phyloP scores from a whole-genome alignment of 2,888 invertebrate genomes.

The Selenia dentaria region DNA sequence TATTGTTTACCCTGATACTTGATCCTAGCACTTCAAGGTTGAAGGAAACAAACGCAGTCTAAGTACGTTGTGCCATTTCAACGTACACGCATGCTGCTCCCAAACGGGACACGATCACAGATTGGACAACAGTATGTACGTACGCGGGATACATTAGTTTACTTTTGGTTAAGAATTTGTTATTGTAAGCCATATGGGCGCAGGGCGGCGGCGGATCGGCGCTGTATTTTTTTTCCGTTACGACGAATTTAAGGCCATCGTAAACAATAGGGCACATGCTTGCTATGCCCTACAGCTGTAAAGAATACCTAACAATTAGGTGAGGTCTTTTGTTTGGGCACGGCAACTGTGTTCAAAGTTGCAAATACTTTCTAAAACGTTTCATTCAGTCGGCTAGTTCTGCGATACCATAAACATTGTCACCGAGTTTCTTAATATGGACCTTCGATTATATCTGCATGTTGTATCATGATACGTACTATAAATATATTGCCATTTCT shows the following conservation, averaged over 20 bases:
- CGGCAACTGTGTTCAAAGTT: no score
- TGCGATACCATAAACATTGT: no score
- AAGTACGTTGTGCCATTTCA: conserved; percentile 55
- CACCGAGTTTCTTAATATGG: no score
- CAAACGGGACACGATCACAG: conserved; percentile 49
- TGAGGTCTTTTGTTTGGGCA: neutral
- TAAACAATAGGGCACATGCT: conserved; percentile 78
- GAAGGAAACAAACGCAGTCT: conserved; percentile 41
- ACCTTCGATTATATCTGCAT: no score
- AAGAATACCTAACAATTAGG: neutral
- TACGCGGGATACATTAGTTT: conserved; percentile 67
- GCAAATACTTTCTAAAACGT: no score
- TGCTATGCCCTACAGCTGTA: conserved; percentile 55
- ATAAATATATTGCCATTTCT: no score
- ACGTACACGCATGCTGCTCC: conserved; percentile 17
- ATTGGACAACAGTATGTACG: neutral
- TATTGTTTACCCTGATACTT: no score
- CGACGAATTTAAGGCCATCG: conserved; percentile 68
- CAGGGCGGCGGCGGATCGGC: conserved; percentile 52
- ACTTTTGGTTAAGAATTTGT: conserved; percentile 82
- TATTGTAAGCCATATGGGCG: conserved; percentile 79
- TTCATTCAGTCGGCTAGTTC: no score
- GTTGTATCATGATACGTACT: no score
- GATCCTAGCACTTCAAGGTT: conserved; percentile 12
- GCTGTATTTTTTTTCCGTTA: conserved; percentile 61